Conservation (phyloP, 1,140 invertebrate genomes). For the Drosophila equinoxialis region DNA sequence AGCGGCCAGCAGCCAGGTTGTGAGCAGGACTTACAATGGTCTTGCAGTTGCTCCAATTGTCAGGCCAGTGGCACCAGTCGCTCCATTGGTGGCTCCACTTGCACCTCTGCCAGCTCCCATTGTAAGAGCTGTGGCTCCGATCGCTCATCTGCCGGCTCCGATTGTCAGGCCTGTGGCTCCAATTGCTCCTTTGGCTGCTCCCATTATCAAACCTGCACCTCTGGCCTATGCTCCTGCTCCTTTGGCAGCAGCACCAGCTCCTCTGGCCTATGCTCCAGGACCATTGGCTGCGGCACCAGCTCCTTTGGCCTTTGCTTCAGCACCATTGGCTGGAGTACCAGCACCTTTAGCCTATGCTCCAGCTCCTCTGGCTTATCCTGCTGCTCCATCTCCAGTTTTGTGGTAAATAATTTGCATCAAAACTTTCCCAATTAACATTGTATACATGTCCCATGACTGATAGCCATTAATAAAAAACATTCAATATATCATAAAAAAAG, state of each 20-base stretch:
- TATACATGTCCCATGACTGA: conserved; percentile 69
- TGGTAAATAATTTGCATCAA: conserved; percentile 61
- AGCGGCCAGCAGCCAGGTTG: conserved; percentile 83
- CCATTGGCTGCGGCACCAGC: conserved; percentile 5
- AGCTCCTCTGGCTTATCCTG: conserved; percentile 54
- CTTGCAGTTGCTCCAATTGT: conserved; percentile 74
- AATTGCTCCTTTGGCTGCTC: conserved; percentile 33
- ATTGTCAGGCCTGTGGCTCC: conserved; percentile 47
- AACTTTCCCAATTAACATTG: neutral
- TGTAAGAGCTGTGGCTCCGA: conserved; percentile 43
- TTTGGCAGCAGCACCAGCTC: conserved; percentile 30
- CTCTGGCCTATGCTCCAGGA: conserved; percentile 51
- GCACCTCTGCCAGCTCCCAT: conserved; percentile 54
- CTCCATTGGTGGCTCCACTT: conserved; percentile 33
- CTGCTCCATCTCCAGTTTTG: conserved; percentile 50
- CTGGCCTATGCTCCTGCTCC: conserved; percentile 46
- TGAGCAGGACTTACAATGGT: conserved; percentile 83
- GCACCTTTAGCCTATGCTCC: conserved; percentile 56
- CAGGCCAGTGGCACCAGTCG: conserved; percentile 34
- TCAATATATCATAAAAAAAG: conserved; percentile 37
- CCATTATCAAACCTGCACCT: conserved; percentile 37
- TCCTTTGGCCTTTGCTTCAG: conserved; percentile 20
- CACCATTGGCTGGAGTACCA: conserved; percentile 27
- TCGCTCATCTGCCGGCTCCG: conserved; percentile 36
- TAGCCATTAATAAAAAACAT: conserved; percentile 73